These are phyloP conservation scores for Gymnocephalus cernua DNA, from an alignment of 2,113 vertebrate species.

Conservation along the genomic window DNA sequence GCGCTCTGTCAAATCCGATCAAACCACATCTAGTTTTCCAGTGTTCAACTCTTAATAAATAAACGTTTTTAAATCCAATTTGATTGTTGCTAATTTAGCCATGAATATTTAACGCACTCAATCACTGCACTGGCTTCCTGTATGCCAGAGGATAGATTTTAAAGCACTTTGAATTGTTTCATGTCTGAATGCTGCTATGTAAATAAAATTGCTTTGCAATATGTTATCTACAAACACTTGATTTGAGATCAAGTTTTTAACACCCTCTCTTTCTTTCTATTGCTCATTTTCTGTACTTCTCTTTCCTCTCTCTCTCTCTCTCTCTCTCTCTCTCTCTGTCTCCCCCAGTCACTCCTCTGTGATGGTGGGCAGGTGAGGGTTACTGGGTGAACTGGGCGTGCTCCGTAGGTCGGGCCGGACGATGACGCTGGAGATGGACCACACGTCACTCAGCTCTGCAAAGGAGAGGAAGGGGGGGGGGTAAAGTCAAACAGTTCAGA, in stretches of 20 bases:
- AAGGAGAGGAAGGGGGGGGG: neutral
- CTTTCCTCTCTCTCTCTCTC: neutral
- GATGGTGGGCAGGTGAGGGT: constrained; percentile 81
- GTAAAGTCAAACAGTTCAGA: constrained; percentile 20
- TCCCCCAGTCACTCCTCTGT: constrained; percentile 73
- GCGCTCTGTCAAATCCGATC: neutral
- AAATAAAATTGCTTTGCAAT: no score
- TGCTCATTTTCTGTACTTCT: no score
- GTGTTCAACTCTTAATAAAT: neutral
- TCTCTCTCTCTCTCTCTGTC: neutral
- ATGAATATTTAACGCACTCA: neutral
- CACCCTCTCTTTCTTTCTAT: neutral
- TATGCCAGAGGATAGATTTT: no score
- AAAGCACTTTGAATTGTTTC: no score
- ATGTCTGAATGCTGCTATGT: no score
- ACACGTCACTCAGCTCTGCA: constrained; percentile 86
- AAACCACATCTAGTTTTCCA: neutral
- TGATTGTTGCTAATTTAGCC: neutral
- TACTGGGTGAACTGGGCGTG: constrained; percentile 67
- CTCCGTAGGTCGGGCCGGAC: constrained; percentile 75
- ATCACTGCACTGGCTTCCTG: no score
- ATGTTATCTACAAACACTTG: neutral
- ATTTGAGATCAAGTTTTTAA: neutral
- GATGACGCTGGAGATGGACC: constrained; percentile 83
- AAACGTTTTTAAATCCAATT: neutral